Conservation (phyloP, 2,888 invertebrate genomes). For the Nomada flava region DNA sequence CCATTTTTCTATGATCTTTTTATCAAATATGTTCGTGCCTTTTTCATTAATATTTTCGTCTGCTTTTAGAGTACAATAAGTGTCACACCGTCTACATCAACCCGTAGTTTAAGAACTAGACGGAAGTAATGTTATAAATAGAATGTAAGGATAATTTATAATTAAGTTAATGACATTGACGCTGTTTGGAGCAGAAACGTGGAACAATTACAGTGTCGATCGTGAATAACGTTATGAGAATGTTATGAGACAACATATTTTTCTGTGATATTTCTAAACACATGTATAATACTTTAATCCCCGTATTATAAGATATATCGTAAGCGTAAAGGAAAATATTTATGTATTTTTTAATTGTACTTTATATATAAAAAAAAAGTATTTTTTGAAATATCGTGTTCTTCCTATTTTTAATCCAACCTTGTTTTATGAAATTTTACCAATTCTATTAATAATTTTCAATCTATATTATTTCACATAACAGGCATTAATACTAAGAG, state of each 20-base stretch:
- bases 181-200: neutral
- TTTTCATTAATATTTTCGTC: conserved; percentile 25
- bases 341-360: conserved; percentile 40
- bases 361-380: conserved; percentile 33
- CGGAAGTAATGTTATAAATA: conserved; percentile 64
- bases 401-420: neutral
- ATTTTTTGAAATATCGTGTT: conserved; percentile 17
- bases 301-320: neutral
- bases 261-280: conserved; percentile 42
- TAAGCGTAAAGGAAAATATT: conserved; percentile 33
- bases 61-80: conserved; percentile 37
- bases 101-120: conserved; percentile 70
- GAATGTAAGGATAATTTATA: neutral
- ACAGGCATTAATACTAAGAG: neutral
- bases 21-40: neutral
- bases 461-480: too few relatives aligned
- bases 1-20: neutral
- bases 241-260: neutral
- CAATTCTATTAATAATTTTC: neutral
- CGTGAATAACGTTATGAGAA: neutral
- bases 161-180: neutral
- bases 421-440: neutral
- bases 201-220: conserved; percentile 15
- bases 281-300: conserved; percentile 3
- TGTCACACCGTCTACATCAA: conserved; percentile 41